Evolutionary conservation across 2,888 invertebrate species (phyloP).

Genomic region (Dynastes maya): DNA sequence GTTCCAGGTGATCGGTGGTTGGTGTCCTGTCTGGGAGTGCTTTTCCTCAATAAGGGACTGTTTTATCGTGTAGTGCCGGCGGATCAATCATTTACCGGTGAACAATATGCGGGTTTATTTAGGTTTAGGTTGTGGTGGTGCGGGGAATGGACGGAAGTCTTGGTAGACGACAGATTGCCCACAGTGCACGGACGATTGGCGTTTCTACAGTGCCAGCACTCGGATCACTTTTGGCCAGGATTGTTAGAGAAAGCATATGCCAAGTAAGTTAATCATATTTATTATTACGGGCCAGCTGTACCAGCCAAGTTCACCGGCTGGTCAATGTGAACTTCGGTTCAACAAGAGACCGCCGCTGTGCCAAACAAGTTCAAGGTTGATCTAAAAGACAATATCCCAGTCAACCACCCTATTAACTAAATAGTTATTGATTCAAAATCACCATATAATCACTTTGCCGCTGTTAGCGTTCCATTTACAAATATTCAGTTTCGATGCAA

Average conservation of each 20-base stretch:
- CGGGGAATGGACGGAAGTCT: conserved; percentile 92
- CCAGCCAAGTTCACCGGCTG: no score
- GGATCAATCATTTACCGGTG: conserved; percentile 85
- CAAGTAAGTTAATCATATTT: conserved; percentile 76
- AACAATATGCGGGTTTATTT: conserved; percentile 85
- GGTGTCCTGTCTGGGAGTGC: conserved; percentile 88
- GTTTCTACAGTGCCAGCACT: conserved; percentile 86
- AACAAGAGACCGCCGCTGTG: no score
- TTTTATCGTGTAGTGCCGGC: conserved; percentile 94
- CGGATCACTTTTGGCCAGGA: conserved; percentile 91
- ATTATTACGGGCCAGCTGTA: not conserved
- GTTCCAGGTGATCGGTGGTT: conserved; percentile 89
- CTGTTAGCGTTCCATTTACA: no score
- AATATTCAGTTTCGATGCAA: no score
- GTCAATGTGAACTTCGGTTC: no score
- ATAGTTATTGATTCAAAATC: no score
- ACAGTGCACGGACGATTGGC: conserved; percentile 90
- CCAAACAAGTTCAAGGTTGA: no score
- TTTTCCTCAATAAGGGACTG: conserved; percentile 88
- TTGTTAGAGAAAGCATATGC: conserved; percentile 94
- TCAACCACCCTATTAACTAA: no score
- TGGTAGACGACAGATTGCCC: conserved; percentile 91
- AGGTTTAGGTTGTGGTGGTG: conserved; percentile 96
- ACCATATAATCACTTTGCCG: no score
- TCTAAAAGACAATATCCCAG: no score